Evolutionary conservation across 1,140 invertebrate species (phyloP), one percentile per base, ranked within the genome.

Genomic region (Hydropsyche tenuis): DNA sequence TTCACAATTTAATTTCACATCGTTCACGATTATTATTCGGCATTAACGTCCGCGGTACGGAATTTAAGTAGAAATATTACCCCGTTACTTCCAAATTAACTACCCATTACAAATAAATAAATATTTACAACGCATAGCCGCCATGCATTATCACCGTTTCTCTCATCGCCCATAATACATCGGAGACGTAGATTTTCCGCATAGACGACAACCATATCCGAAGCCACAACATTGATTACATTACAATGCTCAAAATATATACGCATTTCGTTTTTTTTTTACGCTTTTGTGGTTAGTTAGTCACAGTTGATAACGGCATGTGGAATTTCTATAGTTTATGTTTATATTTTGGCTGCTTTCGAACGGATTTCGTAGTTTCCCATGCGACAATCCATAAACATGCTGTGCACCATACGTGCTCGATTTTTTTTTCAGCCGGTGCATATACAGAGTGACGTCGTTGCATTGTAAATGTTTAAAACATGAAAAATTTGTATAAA

Each of bases 301-400:
- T 53, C 48, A 53, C 48, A 53, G 48, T 53, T 20, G 48, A 53
- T 53, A 53, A 53, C 45, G 48, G 16, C 48, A 53, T 16, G 18
- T 53, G 48, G n/a, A 18, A 53, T 53, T 53, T 53, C 9, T 20
- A 20, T 18, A 53, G 20, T 5, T 37, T 37, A 37, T 37, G 30
- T 9, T 4, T 37, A 37, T 9, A 37, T 37, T 37, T 3, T 53
- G 48, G n/a, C n/a, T n/a, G 20, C 18, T 53, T 53, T 37, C 30
- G 30, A 53, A 6, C 18, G 48, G 18, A 9, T 18, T 53, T 18
- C 7, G 20, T 20, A 18, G 1, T 53, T 53, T 53, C 48, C 48
- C 48, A 53, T 53, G 48, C 48, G 18, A 7, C n/a, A n/a, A 16
- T 46, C 7, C 20, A 20, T 20, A 53, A 18, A 53, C 48, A 53